Conservation (phyloP, 1,140 invertebrate genomes). For the Pteromalus puparum region DNA sequence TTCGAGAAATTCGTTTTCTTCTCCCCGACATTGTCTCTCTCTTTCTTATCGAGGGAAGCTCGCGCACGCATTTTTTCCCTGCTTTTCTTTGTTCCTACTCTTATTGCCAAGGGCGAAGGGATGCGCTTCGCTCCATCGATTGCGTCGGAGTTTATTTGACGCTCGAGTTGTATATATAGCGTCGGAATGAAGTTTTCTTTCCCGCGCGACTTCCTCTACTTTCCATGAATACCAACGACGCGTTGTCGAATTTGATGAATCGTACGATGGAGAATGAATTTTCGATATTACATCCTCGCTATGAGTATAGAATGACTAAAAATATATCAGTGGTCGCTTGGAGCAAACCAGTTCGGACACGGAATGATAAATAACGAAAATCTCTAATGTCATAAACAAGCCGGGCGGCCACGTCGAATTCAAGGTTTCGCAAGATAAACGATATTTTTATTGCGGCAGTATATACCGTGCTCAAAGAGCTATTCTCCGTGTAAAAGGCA, state of each 20-base stretch:
- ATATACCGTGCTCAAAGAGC: neutral
- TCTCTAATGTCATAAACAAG: neutral
- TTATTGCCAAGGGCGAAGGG: neutral
- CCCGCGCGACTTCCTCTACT: no score
- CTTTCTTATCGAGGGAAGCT: neutral
- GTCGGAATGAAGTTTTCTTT: no score
- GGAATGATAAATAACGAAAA: slow-evolving; percentile 5
- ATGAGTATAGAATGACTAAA: no score
- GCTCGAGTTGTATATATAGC: no score
- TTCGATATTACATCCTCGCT: no score
- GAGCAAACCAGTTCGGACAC: neutral
- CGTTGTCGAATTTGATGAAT: no score
- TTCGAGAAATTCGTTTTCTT: slow-evolving; percentile 20
- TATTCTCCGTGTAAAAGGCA: neutral
- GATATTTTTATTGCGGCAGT: slow-evolving; percentile 22
- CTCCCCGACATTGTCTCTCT: neutral
- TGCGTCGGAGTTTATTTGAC: neutral
- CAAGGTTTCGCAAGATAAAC: slow-evolving; percentile 41
- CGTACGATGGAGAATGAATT: no score
- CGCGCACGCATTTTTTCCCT: neutral
- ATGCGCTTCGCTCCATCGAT: neutral
- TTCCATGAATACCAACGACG: no score
- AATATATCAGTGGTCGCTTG: neutral
- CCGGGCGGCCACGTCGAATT: neutral
- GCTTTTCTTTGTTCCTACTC: neutral